Evolutionary conservation across 2,888 invertebrate species (phyloP).

Genomic region (Epinotia nisella): DNA sequence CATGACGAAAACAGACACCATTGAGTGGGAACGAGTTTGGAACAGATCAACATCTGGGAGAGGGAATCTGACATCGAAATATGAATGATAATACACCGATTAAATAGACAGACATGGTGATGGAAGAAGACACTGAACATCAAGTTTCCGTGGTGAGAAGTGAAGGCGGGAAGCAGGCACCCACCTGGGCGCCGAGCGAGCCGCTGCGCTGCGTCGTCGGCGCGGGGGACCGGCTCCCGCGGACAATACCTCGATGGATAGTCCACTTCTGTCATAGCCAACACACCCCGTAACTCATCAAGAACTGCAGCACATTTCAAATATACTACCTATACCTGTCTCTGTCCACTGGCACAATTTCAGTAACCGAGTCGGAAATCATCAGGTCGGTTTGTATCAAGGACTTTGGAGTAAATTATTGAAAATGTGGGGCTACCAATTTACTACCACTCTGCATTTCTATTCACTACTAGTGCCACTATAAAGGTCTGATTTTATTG

Average conservation of each 20-base stretch:
- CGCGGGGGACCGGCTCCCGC: constrained; percentile 87
- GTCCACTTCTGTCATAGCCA: constrained; percentile 89
- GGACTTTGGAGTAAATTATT: constrained; percentile 1
- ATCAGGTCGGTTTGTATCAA: constrained; percentile 19
- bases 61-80: constrained; percentile 45
- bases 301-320: constrained; percentile 24
- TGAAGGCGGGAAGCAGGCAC: constrained; percentile 65
- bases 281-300: constrained; percentile 63
- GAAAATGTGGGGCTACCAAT: constrained; percentile 26
- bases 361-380: constrained; percentile 10
- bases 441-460: constrained; percentile 75
- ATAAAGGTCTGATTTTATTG: constrained; percentile 59
- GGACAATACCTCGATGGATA: constrained; percentile 91
- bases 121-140: constrained; percentile 71
- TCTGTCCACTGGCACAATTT: constrained; percentile 14
- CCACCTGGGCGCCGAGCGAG: constrained; percentile 85
- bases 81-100: constrained; percentile 45
- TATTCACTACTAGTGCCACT: constrained; percentile 61
- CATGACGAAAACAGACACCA: constrained; percentile 43
- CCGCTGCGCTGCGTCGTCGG: constrained; percentile 78
- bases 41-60: constrained; percentile 40
- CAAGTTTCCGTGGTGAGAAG: constrained; percentile 58
- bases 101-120: constrained; percentile 52
- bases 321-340: constrained; percentile 20
- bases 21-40: constrained; percentile 33